phyloP scores from a whole-genome alignment of 2,888 invertebrate species.

The Chorisops tibialis region DNA sequence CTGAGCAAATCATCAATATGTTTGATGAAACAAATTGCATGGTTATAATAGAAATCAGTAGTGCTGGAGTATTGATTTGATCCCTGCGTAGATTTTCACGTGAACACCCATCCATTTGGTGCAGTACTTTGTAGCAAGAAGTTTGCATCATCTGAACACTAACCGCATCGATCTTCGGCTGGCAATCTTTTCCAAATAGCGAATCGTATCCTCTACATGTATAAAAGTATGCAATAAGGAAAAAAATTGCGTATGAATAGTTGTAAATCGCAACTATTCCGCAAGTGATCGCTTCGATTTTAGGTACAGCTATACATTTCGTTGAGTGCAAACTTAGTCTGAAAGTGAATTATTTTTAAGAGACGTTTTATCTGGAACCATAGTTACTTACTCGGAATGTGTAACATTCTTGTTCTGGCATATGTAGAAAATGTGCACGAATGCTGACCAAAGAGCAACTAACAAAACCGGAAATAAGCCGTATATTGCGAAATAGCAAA shows the following conservation, averaged over 20 bases:
- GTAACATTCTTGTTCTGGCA: not conserved
- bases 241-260: not conserved
- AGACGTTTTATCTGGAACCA: not conserved
- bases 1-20: not conserved
- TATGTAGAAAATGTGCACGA: not conserved
- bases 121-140: not conserved
- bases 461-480: not conserved
- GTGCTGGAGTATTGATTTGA: not conserved
- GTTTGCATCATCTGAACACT: not conserved
- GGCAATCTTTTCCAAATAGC: not conserved
- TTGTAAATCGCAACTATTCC: not conserved
- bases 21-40: not conserved
- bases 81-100: not conserved
- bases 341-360: not conserved
- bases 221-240: not conserved
- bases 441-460: not conserved
- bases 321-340: not conserved
- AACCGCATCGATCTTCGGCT: no score
- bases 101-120: not conserved
- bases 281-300: not conserved
- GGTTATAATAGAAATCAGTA: not conserved
- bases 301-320: not conserved
- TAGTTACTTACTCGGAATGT: not conserved
- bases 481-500: not conserved
- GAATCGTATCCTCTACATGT: not conserved